These are phyloP conservation scores for Amblyjoppa fuscipennis DNA, from an alignment of 2,888 invertebrate genomes.

Conservation along the genomic window DNA sequence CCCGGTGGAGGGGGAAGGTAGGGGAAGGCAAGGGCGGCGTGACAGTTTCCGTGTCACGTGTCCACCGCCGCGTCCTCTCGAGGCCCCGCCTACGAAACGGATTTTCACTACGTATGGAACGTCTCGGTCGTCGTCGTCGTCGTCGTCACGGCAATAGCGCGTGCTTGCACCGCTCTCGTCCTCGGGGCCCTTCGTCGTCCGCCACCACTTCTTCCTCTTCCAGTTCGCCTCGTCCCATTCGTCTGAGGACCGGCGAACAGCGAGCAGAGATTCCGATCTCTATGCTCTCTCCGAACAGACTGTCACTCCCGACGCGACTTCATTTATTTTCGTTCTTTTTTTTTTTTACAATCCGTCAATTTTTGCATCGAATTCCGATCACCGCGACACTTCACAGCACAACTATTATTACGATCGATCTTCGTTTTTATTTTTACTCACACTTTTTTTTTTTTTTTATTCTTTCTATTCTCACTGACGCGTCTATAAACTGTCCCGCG, in stretches of 20 bases:
- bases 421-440: neutral
- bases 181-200: conserved; percentile 35
- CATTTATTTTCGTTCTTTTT: neutral
- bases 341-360: neutral
- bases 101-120: conserved; percentile 74
- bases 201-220: conserved; percentile 51
- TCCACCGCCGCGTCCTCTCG: conserved; percentile 82
- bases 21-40: conserved; percentile 83
- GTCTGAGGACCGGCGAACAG: conserved; percentile 47
- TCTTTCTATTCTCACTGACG: neutral
- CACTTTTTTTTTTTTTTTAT: neutral
- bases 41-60: conserved; percentile 85
- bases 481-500: conserved; percentile 32
- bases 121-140: conserved; percentile 56
- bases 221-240: conserved; percentile 56
- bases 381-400: conserved; percentile 45
- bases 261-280: conserved; percentile 38
- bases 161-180: conserved; percentile 51
- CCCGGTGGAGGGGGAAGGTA: conserved; percentile 61
- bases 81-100: conserved; percentile 83
- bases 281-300: conserved; percentile 6
- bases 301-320: conserved; percentile 28
- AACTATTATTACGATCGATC: conserved; percentile 4
- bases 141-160: conserved; percentile 59
- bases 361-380: conserved; percentile 1